Evolutionary conservation across 2,888 invertebrate species (phyloP).

Genomic region (Drosophila mettleri): DNA sequence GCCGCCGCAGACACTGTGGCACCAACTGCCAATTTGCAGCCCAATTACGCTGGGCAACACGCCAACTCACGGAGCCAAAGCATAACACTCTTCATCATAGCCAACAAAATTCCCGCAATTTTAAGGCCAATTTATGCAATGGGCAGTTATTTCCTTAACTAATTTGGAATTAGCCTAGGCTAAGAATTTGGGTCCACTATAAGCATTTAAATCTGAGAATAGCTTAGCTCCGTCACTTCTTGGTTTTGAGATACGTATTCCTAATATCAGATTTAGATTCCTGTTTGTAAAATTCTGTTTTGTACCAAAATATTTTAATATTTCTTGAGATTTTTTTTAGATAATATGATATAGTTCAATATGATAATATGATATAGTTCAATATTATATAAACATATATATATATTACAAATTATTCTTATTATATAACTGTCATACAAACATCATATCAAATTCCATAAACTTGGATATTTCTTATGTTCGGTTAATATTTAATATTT

Average conservation of each 20-base stretch:
- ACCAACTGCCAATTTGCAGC: conserved; percentile 24
- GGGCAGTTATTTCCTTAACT: background rate
- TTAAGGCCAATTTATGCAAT: background rate
- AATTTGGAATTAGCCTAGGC: background rate
- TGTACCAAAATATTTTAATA: no score
- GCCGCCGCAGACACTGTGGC: conserved; percentile 58
- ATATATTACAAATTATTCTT: background rate
- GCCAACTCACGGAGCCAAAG: background rate
- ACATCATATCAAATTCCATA: background rate
- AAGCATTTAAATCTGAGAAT: no score
- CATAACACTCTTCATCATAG: background rate
- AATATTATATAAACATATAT: background rate
- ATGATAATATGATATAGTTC: background rate
- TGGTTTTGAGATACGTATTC: no score
- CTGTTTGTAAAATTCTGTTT: no score
- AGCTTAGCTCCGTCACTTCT: no score
- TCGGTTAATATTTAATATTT: no score
- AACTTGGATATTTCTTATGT: background rate
- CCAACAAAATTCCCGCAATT: conserved; percentile 1
- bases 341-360: no score
- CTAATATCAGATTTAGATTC: no score
- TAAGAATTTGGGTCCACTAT: no score
- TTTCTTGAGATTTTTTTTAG: no score
- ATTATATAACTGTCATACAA: background rate
- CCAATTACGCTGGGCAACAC: background rate